phyloP scores from a whole-genome alignment of 1,140 invertebrate species.

The Drosophila suzukii region DNA sequence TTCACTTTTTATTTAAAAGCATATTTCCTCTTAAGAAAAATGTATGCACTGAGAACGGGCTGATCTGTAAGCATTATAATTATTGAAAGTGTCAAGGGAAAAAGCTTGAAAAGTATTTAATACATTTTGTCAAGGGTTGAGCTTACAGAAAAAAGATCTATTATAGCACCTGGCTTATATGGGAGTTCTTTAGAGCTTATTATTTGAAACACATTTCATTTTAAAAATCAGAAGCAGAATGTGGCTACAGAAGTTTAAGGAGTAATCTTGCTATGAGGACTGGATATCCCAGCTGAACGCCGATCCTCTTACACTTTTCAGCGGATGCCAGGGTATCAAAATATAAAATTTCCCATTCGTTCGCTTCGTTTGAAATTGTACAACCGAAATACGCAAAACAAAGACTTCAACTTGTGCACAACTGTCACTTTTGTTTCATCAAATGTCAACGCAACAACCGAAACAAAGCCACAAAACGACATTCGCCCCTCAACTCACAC shows the following conservation, averaged over 20 bases:
- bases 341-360: slow-evolving; percentile 68
- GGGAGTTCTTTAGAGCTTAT: no score
- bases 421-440: slow-evolving; percentile 83
- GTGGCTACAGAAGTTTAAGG: no score
- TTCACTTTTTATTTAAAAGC: not conserved
- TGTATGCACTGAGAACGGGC: not conserved
- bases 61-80: not conserved
- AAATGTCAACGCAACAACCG: slow-evolving; percentile 82
- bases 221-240: no score
- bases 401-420: slow-evolving; percentile 80
- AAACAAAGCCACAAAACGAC: slow-evolving; percentile 82
- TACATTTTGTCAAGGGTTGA: no score
- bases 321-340: slow-evolving; percentile 30
- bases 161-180: no score
- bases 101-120: no score
- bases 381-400: slow-evolving; percentile 67
- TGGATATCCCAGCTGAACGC: not conserved
- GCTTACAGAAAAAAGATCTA: no score
- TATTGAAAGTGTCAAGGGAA: not conserved
- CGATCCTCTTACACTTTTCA: not conserved
- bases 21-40: not conserved
- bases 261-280: no score
- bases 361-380: slow-evolving; percentile 58
- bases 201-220: no score
- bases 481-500: slow-evolving; percentile 39